Percentiles rank a stretch among this genome's conserved stretches.
Conservation (phyloP, 2,888 invertebrate species). For the Muschampia plurimacula region DNA sequence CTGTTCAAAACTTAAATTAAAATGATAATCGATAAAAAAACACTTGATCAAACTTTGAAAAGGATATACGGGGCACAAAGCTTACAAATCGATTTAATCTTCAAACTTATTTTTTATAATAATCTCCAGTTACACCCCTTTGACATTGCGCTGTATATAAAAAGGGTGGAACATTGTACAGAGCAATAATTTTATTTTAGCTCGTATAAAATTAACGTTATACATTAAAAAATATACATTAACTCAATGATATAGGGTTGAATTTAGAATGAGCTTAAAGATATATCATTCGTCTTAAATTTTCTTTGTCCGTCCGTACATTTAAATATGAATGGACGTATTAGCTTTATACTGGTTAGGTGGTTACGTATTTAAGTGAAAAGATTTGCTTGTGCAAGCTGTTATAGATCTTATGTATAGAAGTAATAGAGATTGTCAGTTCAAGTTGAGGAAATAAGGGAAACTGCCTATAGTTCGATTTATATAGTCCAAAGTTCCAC, state of each 20-base stretch:
- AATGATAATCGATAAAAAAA: conserved; percentile 16
- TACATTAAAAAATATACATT: conserved; percentile 37
- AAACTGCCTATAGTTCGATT: conserved; percentile 19
- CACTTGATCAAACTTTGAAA: not conserved
- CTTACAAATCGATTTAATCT: conserved; percentile 34
- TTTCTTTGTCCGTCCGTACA: conserved; percentile 45
- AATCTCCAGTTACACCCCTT: conserved; percentile 40
- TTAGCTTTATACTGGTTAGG: conserved; percentile 50
- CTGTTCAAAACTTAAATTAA: not conserved
- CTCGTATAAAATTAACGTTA: conserved; percentile 24
- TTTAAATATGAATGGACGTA: conserved; percentile 53
- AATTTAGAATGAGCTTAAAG: conserved; percentile 9
- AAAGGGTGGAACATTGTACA: conserved; percentile 41
- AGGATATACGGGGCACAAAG: conserved; percentile 17
- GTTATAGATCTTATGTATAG: conserved; percentile 9
- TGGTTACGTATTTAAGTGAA: conserved; percentile 46
- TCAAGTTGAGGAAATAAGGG: conserved; percentile 4
- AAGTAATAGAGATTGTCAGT: not conserved
- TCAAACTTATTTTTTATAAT: conserved; percentile 30
- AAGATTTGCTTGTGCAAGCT: conserved; percentile 32
- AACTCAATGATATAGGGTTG: conserved; percentile 13
- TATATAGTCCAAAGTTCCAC: conserved; percentile 13
- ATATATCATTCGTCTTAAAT: conserved; percentile 43
- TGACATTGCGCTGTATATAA: conserved; percentile 32
- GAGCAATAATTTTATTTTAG: conserved; percentile 33